Evolutionary conservation across 2,797 vertebrate species (phyloP), one percentile per base, ranked within the genome.

Genomic region (Sorex maritimensis): DNA sequence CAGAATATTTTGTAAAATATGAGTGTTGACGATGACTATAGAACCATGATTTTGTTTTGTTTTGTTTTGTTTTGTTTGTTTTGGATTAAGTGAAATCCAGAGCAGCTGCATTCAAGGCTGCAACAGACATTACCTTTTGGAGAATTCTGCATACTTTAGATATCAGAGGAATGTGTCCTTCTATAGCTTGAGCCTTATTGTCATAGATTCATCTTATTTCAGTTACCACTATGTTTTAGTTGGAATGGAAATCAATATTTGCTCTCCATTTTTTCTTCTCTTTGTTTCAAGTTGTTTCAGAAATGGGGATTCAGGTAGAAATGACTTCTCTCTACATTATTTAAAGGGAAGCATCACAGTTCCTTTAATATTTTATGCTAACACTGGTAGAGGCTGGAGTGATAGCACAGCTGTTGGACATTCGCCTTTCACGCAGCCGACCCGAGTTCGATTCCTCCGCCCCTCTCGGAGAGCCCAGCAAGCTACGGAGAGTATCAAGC

Each of bases 301-400:
- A 72, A n/a, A 52, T 80, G 77, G 49, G 17, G 44, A 86, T 75
- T 88, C 38, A 75, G 14, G 52, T 83, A 58, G 58, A 92, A 89
- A 91, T 85, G 21, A 68, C 3, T 67, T 87, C 86, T 55, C 44
- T 68, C 14, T 67, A 12, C 2, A 75, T 11, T 68, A 52, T 88
- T 92, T 95, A 84, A 92, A 78, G 2, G 41, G 65, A 81, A 72
- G 12, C 38, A 15, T 17, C 5, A 52, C 0, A 19, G 30, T 58
- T 92, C 24, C 46, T 92, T 86, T 46, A 93, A 41, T 69, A 67
- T 21, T 65, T 86, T 12, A 49, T 83, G 38, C 26, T 80, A 44
- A 44, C 7, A 44, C 41, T 44, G 41, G 41, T 44, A 8, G 21
- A 65, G 63, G 52, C 34, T 34, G 34, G 34, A 34, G 34, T 2